phyloP scores from a whole-genome alignment of 2,113 vertebrate genomes.

The Dasyornis broadbenti region DNA sequence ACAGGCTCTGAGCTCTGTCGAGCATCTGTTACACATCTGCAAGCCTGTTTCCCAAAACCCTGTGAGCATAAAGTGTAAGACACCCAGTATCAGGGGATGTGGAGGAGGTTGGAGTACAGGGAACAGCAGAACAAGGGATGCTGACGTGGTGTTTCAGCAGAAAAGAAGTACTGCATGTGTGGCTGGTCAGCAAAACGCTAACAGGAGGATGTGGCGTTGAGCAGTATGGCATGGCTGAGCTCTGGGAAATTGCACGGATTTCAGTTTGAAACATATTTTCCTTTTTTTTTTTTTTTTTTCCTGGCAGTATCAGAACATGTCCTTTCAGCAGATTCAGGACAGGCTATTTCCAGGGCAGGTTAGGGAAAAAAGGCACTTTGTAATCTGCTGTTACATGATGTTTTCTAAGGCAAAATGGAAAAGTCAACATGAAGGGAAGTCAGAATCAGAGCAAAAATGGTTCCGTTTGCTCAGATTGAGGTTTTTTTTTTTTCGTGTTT shows the following conservation, averaged over 20 bases:
- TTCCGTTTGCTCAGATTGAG: not conserved
- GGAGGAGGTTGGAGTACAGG: not conserved
- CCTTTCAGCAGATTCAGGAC: not conserved
- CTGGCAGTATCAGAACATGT: not conserved
- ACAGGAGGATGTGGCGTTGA: rapidly evolving
- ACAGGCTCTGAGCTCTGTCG: not conserved
- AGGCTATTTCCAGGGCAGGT: not conserved
- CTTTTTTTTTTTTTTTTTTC: not conserved
- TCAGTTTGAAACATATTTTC: not conserved
- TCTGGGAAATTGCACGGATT: not conserved
- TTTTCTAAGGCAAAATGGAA: not conserved
- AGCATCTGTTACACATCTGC: rapidly evolving
- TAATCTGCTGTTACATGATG: not conserved
- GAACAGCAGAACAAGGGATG: not conserved
- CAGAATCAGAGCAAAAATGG: not conserved
- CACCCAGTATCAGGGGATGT: not conserved
- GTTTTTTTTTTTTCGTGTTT: too few relatives aligned
- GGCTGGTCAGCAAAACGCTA: not conserved
- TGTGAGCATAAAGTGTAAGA: not conserved
- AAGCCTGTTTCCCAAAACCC: not conserved
- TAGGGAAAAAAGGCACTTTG: not conserved
- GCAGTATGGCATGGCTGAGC: not conserved
- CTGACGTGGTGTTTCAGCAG: not conserved
- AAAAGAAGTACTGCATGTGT: not conserved
- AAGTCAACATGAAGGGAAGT: not conserved